Evolutionary conservation across 2,797 vertebrate genomes (phyloP), one percentile per base, ranked within the genome.

Genomic region (Bufotes viridis): DNA sequence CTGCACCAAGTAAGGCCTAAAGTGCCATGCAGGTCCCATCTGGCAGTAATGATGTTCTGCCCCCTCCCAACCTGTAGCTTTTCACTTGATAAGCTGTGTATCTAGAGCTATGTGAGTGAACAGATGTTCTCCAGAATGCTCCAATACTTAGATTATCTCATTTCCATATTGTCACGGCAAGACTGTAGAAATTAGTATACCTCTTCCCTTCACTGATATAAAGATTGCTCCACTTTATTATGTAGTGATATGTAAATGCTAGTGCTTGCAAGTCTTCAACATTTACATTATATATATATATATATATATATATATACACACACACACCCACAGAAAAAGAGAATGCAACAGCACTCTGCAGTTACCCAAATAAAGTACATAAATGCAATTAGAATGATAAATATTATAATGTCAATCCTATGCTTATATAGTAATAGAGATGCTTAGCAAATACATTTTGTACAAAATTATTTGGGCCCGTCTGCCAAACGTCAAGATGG

Each of bases 111-210:
- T 84, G 26, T 34, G 53, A 74, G 26, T 34, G 18, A 80, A 58
- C 34, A 67, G 61, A 81, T 81, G 34, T 82, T 82, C 49, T 53
- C 20, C 42, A 78, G 13, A 78, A 78, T 78, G n/a, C 5, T 24
- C n/a, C 22, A 78, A 78, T 55, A 78, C 20, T 20, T 8, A 20
- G 3, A 22, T 22, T 22, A 53, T 76, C 34, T 78, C 22, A 78
- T 78, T 22, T n/a, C 11, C n/a, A 78, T 78, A 22, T 55, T 78
- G 49, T 24, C 5, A 55, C 12, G 17, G 20, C n/a, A 12, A 78
- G 49, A 76, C 20, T 76, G 20, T 51, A 53, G 42, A 11, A 22
- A 49, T 51, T 22, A 51, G 42, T 22, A 51, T 3, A 51, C n/a
- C 17, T 51, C 72, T 22, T 51, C 20, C 11, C 2, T 18, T 34